phyloP scores from a whole-genome alignment of 2,797 vertebrate species.

The Prionace glauca region DNA sequence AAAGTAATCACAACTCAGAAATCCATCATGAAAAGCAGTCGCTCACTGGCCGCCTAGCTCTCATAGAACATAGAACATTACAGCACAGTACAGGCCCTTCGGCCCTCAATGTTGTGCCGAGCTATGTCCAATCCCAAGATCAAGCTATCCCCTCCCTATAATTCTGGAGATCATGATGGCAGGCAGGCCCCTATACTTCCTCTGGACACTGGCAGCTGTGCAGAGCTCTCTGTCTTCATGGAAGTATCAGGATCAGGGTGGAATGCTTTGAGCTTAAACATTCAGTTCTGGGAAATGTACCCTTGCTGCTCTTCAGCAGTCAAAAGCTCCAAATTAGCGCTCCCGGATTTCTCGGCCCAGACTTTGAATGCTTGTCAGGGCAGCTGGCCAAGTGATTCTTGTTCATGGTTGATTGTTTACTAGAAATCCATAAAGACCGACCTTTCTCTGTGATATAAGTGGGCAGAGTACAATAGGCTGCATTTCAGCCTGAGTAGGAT shows the following conservation, averaged over 20 bases:
- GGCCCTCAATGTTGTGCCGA: no score
- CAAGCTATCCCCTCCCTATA: no score
- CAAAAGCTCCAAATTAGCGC: background rate
- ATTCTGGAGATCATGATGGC: no score
- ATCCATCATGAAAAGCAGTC: no score
- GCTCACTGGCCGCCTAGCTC: background rate
- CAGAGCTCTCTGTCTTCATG: background rate
- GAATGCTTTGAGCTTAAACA: background rate
- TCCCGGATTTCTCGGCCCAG: background rate
- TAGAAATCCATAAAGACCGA: background rate
- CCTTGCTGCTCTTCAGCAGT: background rate
- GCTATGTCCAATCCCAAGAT: no score
- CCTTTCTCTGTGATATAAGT: background rate
- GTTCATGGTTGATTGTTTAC: background rate
- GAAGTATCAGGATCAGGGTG: background rate
- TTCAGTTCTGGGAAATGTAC: background rate
- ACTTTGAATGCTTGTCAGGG: no score
- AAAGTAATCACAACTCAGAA: no score
- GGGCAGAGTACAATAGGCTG: background rate
- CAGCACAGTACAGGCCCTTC: no score
- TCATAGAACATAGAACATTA: no score
- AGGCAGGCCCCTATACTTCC: background rate
- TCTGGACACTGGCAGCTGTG: background rate
- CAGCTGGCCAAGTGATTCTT: background rate
- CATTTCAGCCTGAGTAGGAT: background rate